phyloP scores from a whole-genome alignment of 1,140 invertebrate species.

The Aphelinus certus region DNA sequence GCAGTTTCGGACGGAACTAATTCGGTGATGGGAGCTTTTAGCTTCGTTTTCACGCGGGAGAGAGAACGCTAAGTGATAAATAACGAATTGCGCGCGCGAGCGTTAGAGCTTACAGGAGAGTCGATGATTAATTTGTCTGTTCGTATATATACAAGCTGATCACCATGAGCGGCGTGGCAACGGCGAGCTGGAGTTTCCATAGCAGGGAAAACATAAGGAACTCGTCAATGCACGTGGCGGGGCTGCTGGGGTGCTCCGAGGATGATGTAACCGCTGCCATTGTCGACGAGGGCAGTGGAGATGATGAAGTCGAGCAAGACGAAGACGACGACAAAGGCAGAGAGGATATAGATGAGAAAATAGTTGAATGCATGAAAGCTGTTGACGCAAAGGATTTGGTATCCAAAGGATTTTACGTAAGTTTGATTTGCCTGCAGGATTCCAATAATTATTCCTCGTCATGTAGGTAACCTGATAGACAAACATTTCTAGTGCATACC shows the following conservation, averaged over 20 bases:
- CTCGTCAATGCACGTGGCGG: slow-evolving; percentile 39
- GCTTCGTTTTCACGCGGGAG: no score
- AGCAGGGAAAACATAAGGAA: slow-evolving; percentile 32
- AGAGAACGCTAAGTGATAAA: no score
- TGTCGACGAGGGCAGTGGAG: neutral
- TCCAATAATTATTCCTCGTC: neutral
- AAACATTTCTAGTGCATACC: no score
- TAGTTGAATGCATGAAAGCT: slow-evolving; percentile 49
- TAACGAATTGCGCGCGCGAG: no score
- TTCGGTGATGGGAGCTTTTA: no score
- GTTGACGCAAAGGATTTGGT: slow-evolving; percentile 21
- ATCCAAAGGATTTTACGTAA: slow-evolving; percentile 4
- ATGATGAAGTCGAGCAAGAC: slow-evolving; percentile 27
- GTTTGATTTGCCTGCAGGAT: neutral
- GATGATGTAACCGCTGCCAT: neutral
- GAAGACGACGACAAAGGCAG: neutral
- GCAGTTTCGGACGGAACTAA: no score
- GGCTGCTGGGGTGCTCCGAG: slow-evolving; percentile 34
- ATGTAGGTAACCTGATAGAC: no score
- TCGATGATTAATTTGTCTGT: no score
- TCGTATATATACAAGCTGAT: slow-evolving; percentile 49
- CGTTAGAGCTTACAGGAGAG: no score
- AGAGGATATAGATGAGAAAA: slow-evolving; percentile 33
- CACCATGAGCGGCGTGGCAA: slow-evolving; percentile 67
- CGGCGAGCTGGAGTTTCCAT: slow-evolving; percentile 50